Percentiles rank a stretch among this genome's conserved stretches.
These are phyloP conservation scores for Drosophila nannoptera DNA, from an alignment of 1,140 invertebrate genomes.

Conservation along the genomic window DNA sequence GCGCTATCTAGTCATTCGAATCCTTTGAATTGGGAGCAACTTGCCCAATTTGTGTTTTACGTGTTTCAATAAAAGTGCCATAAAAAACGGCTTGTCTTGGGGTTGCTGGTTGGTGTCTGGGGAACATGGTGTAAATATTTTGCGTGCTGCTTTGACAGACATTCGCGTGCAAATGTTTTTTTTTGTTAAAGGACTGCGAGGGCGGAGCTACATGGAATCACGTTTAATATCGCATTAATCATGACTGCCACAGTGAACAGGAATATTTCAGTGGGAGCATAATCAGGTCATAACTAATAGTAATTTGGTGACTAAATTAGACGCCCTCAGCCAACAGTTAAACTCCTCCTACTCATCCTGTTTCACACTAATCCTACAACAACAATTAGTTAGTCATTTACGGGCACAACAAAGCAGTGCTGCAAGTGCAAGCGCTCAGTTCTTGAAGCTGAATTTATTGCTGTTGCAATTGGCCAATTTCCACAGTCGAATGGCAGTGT, in stretches of 20 bases:
- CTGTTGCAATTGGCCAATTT: slow-evolving; percentile 45
- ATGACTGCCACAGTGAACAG: slow-evolving; percentile 18
- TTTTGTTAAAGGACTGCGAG: background rate
- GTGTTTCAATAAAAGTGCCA: slow-evolving; percentile 71
- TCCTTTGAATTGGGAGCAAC: background rate
- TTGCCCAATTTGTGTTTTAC: slow-evolving; percentile 70
- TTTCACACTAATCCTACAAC: slow-evolving; percentile 21
- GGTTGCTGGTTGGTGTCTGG: background rate
- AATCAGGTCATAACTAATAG: slow-evolving; percentile 53
- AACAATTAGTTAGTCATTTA: slow-evolving; percentile 48
- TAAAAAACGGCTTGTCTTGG: slow-evolving; percentile 56
- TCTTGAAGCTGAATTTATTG: slow-evolving; percentile 52
- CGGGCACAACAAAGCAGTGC: slow-evolving; percentile 13
- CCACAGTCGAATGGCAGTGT: slow-evolving; percentile 38
- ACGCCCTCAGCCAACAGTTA: slow-evolving; percentile 7
- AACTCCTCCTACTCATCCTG: slow-evolving; percentile 13
- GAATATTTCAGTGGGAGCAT: slow-evolving; percentile 33
- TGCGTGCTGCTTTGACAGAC: slow-evolving; percentile 40
- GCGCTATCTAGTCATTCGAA: background rate
- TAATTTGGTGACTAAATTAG: slow-evolving; percentile 54
- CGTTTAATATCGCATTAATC: slow-evolving; percentile 71
- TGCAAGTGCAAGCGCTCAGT: background rate
- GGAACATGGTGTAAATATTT: slow-evolving; percentile 31
- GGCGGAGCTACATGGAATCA: slow-evolving; percentile 27
- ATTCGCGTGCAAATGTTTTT: slow-evolving; percentile 63